These are phyloP conservation scores for Notolepis coatsorum DNA, from an alignment of 2,797 vertebrate genomes.

Conservation along the genomic window DNA sequence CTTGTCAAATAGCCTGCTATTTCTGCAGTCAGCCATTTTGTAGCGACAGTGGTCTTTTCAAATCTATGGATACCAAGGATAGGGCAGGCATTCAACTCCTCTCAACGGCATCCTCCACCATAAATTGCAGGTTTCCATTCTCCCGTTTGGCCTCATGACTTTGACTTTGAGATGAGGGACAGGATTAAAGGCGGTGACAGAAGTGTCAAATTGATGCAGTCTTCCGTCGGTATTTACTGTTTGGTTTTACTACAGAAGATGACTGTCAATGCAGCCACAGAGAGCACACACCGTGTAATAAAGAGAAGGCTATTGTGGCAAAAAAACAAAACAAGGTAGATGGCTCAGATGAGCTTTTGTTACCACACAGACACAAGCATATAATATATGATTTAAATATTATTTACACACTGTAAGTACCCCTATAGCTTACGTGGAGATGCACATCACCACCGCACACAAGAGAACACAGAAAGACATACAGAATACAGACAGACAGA, in stretches of 20 bases:
- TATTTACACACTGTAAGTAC: neutral
- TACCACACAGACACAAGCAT: neutral
- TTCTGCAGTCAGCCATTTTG: slow-evolving; percentile 37
- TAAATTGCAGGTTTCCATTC: slow-evolving; percentile 58
- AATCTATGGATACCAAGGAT: slow-evolving; percentile 35
- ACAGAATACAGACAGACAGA: too few relatives aligned
- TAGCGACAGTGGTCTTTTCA: slow-evolving; percentile 35
- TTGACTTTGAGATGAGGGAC: slow-evolving; percentile 55
- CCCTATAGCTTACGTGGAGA: slow-evolving; percentile 18
- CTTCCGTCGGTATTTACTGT: slow-evolving; percentile 49
- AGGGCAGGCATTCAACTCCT: slow-evolving; percentile 23
- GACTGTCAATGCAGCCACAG: slow-evolving; percentile 10
- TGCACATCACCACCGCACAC: slow-evolving; percentile 14
- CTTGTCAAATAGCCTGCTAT: slow-evolving; percentile 23
- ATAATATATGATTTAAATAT: neutral
- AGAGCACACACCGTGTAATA: neutral
- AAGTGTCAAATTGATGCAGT: slow-evolving; percentile 59
- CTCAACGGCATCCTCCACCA: slow-evolving; percentile 37
- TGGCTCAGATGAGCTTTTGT: slow-evolving; percentile 1
- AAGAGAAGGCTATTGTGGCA: slow-evolving; percentile 7
- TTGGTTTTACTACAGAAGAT: slow-evolving; percentile 38
- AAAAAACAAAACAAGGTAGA: neutral
- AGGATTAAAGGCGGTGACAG: slow-evolving; percentile 57
- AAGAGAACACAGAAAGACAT: neutral
- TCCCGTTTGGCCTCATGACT: slow-evolving; percentile 46